A percentile compares a stretch with the other conserved stretches of the same genome.
phyloP scores from a whole-genome alignment of 2,113 vertebrate genomes.

The Coptodon bakossiorum region DNA sequence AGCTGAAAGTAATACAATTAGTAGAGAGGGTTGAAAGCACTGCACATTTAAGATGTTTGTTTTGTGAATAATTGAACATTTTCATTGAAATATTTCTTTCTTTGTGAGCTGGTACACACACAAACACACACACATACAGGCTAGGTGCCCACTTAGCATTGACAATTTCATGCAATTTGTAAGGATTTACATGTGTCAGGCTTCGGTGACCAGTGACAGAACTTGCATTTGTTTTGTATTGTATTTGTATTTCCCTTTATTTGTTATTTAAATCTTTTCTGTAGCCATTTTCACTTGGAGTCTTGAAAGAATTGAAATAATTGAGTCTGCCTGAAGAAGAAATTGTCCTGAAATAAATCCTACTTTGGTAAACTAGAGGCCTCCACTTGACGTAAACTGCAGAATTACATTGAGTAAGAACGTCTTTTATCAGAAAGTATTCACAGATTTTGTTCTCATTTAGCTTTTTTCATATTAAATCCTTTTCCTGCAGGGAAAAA shows the following conservation, averaged over 20 bases:
- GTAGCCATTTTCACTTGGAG: neutral
- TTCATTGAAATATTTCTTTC: constrained; percentile 46
- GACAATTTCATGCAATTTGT: constrained; percentile 28
- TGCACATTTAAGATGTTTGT: constrained; percentile 51
- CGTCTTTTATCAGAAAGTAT: neutral
- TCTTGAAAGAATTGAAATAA: neutral
- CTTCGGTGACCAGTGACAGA: neutral
- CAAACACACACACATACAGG: neutral
- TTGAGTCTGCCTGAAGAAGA: neutral
- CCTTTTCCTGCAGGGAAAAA: neutral
- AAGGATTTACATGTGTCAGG: constrained; percentile 19
- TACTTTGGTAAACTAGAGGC: neutral
- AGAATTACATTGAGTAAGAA: neutral
- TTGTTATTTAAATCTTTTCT: neutral
- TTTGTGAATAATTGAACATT: constrained; percentile 40
- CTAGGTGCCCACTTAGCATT: constrained; percentile 25
- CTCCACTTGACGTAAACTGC: neutral
- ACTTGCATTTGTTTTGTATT: neutral
- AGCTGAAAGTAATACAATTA: constrained; percentile 46
- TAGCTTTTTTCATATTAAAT: neutral
- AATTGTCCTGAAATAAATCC: neutral
- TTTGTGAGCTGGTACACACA: constrained; percentile 24
- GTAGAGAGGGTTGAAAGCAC: constrained; percentile 52
- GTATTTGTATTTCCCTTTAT: neutral
- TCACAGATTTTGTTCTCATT: neutral